These are phyloP conservation scores for Rhorus exstirpatorius DNA, from an alignment of 2,888 invertebrate genomes.

Conservation along the genomic window DNA sequence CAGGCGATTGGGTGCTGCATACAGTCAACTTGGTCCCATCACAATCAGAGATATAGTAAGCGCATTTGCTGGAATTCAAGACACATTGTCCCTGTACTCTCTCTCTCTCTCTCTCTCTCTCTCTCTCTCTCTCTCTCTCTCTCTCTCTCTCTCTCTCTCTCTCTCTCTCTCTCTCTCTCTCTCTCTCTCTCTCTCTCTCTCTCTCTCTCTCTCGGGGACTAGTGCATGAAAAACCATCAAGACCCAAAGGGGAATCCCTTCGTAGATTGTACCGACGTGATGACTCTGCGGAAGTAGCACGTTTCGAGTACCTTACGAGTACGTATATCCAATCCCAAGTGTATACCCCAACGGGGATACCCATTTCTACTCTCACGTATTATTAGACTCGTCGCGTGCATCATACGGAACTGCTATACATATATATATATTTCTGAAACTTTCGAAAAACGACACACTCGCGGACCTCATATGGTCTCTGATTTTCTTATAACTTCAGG, in stretches of 20 bases:
- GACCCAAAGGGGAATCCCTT: conserved; percentile 38
- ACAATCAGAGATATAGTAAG: conserved; percentile 11
- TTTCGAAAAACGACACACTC: too few relatives aligned
- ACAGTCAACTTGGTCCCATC: not conserved
- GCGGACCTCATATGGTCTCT: too few relatives aligned
- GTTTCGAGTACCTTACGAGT: conserved; percentile 32
- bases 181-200: too few relatives aligned
- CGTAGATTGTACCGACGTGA: conserved; percentile 51
- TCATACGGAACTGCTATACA: too few relatives aligned
- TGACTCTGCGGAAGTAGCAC: conserved; percentile 59
- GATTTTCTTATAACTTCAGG: too few relatives aligned
- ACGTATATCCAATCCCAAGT: conserved; percentile 44
- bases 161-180: too few relatives aligned
- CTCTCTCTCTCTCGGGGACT: too few relatives aligned
- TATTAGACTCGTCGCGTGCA: not conserved
- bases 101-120: too few relatives aligned
- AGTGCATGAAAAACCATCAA: conserved; percentile 52
- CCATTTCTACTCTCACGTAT: not conserved
- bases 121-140: too few relatives aligned
- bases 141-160: too few relatives aligned
- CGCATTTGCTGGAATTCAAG: conserved; percentile 41
- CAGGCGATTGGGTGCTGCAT: not conserved
- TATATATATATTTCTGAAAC: too few relatives aligned
- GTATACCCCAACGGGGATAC: conserved; percentile 20
- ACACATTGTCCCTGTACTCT: conserved; percentile 41